A percentile compares a stretch with the other conserved stretches of the same genome.
Evolutionary conservation across 2,797 vertebrate genomes (phyloP).

Genomic region (Hemitrygon akajei): DNA sequence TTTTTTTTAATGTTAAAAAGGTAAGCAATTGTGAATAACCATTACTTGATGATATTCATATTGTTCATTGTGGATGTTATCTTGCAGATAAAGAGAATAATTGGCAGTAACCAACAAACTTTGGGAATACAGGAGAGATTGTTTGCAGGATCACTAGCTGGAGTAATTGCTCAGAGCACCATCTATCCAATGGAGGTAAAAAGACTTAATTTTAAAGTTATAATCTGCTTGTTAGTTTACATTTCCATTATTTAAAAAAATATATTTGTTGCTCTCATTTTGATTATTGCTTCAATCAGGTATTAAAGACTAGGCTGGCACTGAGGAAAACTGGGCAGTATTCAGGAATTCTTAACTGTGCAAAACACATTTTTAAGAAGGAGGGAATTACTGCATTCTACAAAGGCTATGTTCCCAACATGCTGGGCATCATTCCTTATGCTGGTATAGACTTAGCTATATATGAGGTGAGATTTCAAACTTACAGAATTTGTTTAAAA

Average conservation of each 20-base stretch:
- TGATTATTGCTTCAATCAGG: conserved; percentile 54
- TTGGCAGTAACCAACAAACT: conserved; percentile 82
- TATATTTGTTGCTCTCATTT: background rate
- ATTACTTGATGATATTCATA: background rate
- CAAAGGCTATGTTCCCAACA: conserved; percentile 90
- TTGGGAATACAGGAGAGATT: conserved; percentile 80
- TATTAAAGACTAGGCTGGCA: conserved; percentile 88
- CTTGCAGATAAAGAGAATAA: conserved; percentile 80
- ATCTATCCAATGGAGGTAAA: conserved; percentile 97
- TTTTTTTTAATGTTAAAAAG: background rate
- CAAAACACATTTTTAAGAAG: conserved; percentile 71
- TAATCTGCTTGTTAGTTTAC: background rate
- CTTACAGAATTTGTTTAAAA: background rate
- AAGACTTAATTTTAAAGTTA: background rate
- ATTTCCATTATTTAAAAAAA: background rate
- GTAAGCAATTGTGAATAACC: background rate
- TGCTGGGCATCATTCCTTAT: conserved; percentile 94
- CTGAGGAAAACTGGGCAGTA: conserved; percentile 84
- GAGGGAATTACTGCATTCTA: conserved; percentile 84
- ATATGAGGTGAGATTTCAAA: conserved; percentile 71
- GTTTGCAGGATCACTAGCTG: conserved; percentile 81
- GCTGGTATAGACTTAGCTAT: conserved; percentile 91
- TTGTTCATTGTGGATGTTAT: background rate
- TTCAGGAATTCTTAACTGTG: conserved; percentile 75
- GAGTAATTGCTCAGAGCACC: conserved; percentile 86